Evolutionary conservation across 2,888 invertebrate genomes (phyloP), one percentile per base, ranked within the genome.

Genomic region (Psococerastis gibbosa): DNA sequence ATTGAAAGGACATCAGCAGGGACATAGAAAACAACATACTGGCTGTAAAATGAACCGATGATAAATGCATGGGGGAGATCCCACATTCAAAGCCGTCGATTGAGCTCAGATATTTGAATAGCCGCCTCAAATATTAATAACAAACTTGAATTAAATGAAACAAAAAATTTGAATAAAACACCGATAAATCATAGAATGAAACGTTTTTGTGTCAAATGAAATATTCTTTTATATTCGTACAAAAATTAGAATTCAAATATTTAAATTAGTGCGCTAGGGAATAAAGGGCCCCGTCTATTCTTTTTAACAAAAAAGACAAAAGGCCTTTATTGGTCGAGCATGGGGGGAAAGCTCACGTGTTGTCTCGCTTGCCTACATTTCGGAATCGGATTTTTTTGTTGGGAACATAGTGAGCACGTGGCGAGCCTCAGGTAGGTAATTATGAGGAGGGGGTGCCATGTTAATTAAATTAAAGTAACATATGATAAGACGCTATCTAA

Each of bases 221-320:
- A 20, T 38, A 38, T 38, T 38, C 38, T 38, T 38, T 38, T 38
- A n/a, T n/a, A 38, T 38, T 38, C 38, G n/a, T 20, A 38, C 38
- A 38, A 38, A 38, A 38, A 38, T 38, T 38, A 38, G 38, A 38
- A 38, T 38, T 38, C 38, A 38, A 38, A 38, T 18, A 38, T 38
- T 38, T 38, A 38, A 38, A 38, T 38, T 38, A 38, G 38, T 38
- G 18, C n/a, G n/a, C 20, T 38, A n/a, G 38, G 22, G 38, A 38
- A 38, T 38, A 38, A 38, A 38, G 38, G 38, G 20, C n/a, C n/a
- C n/a, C n/a, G n/a, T n/a, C n/a, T 38, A 38, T 38, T 38, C 38
- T 38, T 38, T 38, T 27, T 15, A 38, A 20, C 15, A 38, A 38
- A 38, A 38, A 38, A 38, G 27, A 27, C 27, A 27, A 38, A 38